phyloP scores from a whole-genome alignment of 2,888 invertebrate species.

The Drosophila testacea region DNA sequence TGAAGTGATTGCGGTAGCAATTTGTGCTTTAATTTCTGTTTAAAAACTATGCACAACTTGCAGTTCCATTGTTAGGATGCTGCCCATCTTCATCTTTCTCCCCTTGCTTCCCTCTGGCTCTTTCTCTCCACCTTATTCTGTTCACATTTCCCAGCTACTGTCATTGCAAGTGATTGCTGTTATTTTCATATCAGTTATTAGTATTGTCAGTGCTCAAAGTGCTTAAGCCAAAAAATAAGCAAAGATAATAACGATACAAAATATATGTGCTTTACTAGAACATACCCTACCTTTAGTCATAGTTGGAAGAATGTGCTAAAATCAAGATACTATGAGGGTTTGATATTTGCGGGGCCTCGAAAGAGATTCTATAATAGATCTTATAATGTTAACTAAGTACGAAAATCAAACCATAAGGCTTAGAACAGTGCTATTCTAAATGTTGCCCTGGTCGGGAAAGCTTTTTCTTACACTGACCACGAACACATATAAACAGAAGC shows the following conservation, averaged over 20 bases:
- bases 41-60: conserved; percentile 76
- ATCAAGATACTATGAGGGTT: too few species aligned
- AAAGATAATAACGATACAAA: neutral
- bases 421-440: too few species aligned
- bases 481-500: too few species aligned
- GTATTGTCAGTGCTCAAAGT: conserved; percentile 49
- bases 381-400: too few species aligned
- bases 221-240: conserved; percentile 35
- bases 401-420: too few species aligned
- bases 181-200: conserved; percentile 66
- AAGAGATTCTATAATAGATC: too few species aligned
- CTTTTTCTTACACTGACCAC: too few species aligned
- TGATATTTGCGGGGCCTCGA: too few species aligned
- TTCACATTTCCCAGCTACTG: conserved; percentile 2
- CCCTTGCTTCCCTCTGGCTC: neutral
- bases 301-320: too few species aligned
- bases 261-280: neutral
- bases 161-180: conserved; percentile 48
- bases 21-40: conserved; percentile 81
- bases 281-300: neutral
- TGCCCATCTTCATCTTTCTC: neutral
- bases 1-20: conserved; percentile 78
- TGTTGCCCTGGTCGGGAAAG: too few species aligned
- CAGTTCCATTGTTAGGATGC: conserved; percentile 63
- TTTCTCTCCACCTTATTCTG: neutral